Percentiles rank a stretch among this genome's conserved stretches.
Conservation (phyloP, 2,888 invertebrate genomes). For the Trachelus stipa region DNA sequence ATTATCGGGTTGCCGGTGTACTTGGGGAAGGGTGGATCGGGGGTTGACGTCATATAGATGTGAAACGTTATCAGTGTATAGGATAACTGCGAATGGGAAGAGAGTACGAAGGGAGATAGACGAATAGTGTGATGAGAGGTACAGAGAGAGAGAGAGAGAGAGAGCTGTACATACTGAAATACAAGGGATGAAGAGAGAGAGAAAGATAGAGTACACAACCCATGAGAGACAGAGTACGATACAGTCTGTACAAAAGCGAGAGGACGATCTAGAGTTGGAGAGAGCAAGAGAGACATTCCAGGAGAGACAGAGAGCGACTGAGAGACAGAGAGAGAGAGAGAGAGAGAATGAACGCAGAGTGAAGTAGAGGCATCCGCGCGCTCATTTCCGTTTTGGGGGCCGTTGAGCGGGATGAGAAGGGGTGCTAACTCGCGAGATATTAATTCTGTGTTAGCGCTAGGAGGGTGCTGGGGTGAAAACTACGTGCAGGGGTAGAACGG, state of each 20-base stretch:
- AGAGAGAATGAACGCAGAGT: constrained; percentile 21
- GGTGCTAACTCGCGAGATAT: constrained; percentile 66
- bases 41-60: constrained; percentile 24
- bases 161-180: neutral
- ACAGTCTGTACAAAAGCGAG: neutral
- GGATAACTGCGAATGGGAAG: constrained; percentile 23
- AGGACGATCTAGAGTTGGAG: neutral
- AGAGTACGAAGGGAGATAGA: constrained; percentile 13
- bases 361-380: constrained; percentile 64
- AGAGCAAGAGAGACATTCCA: neutral
- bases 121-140: constrained; percentile 16
- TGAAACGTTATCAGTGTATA: constrained; percentile 26
- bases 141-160: constrained; percentile 16
- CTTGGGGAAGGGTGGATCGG: constrained; percentile 26
- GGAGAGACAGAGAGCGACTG: neutral
- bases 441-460: constrained; percentile 66
- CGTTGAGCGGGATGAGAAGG: constrained; percentile 48
- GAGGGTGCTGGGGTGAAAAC: constrained; percentile 60
- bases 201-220: neutral
- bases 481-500: constrained; percentile 50
- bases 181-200: neutral
- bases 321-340: constrained; percentile 10
- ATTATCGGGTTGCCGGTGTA: constrained; percentile 38
- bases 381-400: constrained; percentile 64
- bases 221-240: neutral